Evolutionary conservation across 2,113 vertebrate species (phyloP).

Genomic region (Chaetodon trifascialis): DNA sequence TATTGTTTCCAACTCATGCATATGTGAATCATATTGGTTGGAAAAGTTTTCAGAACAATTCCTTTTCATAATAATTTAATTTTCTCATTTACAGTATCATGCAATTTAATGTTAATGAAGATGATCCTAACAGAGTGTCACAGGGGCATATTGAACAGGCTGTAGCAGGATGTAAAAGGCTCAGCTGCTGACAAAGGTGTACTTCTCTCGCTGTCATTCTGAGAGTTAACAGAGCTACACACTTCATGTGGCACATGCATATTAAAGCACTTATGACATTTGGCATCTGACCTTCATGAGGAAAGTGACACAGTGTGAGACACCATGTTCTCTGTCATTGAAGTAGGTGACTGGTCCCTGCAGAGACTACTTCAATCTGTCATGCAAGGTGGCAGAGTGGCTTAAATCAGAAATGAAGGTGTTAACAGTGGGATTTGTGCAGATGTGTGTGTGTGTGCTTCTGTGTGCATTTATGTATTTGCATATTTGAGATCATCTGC

Average conservation of each 20-base stretch:
- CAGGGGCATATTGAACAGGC: neutral
- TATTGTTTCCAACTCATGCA: no score
- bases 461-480: slow-evolving; percentile 27
- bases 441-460: neutral
- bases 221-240: slow-evolving; percentile 29
- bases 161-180: slow-evolving; percentile 12
- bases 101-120: no score
- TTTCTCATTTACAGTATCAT: neutral
- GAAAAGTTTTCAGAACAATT: neutral
- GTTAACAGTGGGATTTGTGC: slow-evolving; percentile 4
- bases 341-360: slow-evolving; percentile 21
- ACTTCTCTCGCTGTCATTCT: slow-evolving; percentile 26
- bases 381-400: slow-evolving; percentile 10
- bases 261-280: slow-evolving; percentile 43
- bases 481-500: slow-evolving; percentile 29
- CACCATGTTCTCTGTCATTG: slow-evolving; percentile 40
- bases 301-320: slow-evolving; percentile 47
- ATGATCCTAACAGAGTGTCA: slow-evolving; percentile 6
- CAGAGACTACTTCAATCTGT: slow-evolving; percentile 30
- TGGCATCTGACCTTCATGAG: slow-evolving; percentile 42
- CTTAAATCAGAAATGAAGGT: slow-evolving; percentile 25
- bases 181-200: slow-evolving; percentile 23
- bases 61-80: neutral
- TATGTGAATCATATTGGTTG: neutral
- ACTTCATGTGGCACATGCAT: slow-evolving; percentile 43